These are phyloP conservation scores for Drepana falcataria DNA, from an alignment of 2,888 invertebrate genomes.

Conservation along the genomic window DNA sequence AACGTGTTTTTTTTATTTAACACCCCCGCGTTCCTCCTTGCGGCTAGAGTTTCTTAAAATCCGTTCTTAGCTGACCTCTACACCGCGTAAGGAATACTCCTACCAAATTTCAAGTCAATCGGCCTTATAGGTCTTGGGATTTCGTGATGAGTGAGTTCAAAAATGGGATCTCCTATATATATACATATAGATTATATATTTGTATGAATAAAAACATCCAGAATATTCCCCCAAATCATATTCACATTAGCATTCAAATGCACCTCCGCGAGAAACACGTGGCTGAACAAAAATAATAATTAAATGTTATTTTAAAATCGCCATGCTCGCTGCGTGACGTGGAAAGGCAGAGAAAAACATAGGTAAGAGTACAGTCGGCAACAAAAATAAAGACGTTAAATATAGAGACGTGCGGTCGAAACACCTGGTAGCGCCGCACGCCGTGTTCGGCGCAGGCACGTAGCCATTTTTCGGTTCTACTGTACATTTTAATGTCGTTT, in stretches of 20 bases:
- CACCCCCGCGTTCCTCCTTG: too few relatives aligned
- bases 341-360: slow-evolving; percentile 23
- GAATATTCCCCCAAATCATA: background rate
- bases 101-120: too few relatives aligned
- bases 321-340: slow-evolving; percentile 42
- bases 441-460: slow-evolving; percentile 36
- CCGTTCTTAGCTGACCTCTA: too few relatives aligned
- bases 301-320: slow-evolving; percentile 49
- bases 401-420: slow-evolving; percentile 71
- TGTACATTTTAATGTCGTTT: slow-evolving; percentile 43
- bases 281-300: slow-evolving; percentile 37
- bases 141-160: too few relatives aligned
- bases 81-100: too few relatives aligned
- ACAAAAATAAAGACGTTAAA: slow-evolving; percentile 76
- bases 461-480: slow-evolving; percentile 47
- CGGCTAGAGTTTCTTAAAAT: too few relatives aligned
- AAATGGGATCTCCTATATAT: too few relatives aligned
- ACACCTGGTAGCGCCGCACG: slow-evolving; percentile 54
- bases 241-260: background rate
- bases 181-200: too few relatives aligned
- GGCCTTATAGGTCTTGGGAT: too few relatives aligned
- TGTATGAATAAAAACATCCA: background rate
- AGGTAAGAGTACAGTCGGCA: slow-evolving; percentile 52
- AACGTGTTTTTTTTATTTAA: too few relatives aligned
- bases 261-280: slow-evolving; percentile 4